Evolutionary conservation across 2,113 vertebrate species (phyloP), one percentile per base, ranked within the genome.

Genomic region (Xiphophorus couchianus): DNA sequence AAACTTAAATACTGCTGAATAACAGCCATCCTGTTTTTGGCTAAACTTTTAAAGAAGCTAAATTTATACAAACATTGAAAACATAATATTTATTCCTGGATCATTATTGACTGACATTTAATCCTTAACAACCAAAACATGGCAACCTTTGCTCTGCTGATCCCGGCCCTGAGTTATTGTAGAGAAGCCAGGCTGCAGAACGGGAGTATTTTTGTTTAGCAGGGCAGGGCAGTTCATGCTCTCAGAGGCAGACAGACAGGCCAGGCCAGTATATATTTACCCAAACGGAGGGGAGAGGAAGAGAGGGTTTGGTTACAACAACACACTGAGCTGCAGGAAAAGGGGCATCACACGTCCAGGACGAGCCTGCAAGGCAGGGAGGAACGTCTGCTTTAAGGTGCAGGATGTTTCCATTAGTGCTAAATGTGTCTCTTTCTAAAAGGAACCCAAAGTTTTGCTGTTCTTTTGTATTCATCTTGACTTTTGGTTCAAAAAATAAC

Each of bases 231-330:
- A 30, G 29, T 33, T 29, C 62, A 62, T 3, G 17, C 31, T 65
- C 64, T 12, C 22, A 13, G 4, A 62, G 28, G 22, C 83, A 84
- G 76, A 61, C 86, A 82, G 83, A 84, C 87, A 87, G 87, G 85
- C 84, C 82, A 29, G 77, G 79, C 82, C 29, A 22, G 87, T 89
- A 63, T 85, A 88, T 86, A 83, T 87, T 90, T 86, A 87, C 83
- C 69, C 84, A 61, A 17, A 82, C 79, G 10, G 66, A 86, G 73
- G 83, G 78, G 84, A 87, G 74, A 86, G 87, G 22, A n/a, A 88
- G 76, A 80, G 31, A 67, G 80, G 80, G 84, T 82, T 85, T 80
- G 81, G 86, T 85, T 88, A 78, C 86, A 88, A 76, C 82, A 86
- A 89, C 86, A 82, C 80, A 19, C 72, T 39, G 64, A 66, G 30